Evolutionary conservation across 2,888 invertebrate genomes (phyloP), one percentile per base, ranked within the genome.

Genomic region (Drosophila algonquin): DNA sequence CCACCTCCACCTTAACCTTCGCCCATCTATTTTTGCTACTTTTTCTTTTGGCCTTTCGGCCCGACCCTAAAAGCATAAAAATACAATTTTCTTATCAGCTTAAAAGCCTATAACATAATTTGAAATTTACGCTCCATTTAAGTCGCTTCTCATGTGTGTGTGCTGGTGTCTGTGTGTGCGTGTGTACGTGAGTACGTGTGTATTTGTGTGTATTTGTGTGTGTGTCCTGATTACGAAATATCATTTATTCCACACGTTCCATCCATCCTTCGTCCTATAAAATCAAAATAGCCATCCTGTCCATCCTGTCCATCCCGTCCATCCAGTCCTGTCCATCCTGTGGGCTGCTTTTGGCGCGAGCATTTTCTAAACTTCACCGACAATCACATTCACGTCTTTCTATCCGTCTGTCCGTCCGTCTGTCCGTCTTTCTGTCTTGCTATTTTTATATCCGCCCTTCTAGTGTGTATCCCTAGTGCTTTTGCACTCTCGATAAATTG

Each of bases 101-200:
- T 75, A 81, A 81, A 83, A 76, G 81, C 79, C 77, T 80, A 71
- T 60, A 80, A 75, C 65, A 83, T 83, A 77, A 81, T 83, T 83
- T 83, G 77, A 80, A 79, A 83, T 83, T 81, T 79, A 81, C 77
- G 80, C 81, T 81, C 76, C 79, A 83, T 81, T 83, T 81, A 69
- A 59, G 67, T 24, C 24, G 63, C 12, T 44, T 45, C 14, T 44
- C 45, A 10, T 27, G 47, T 54, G 55, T 27, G 24, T 24, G 24
- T 24, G 24, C 46, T 35, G 12, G 35, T 35, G 12, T 40, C 14
- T 2, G 40, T 40, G 40, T n/a, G 40, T 40, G n/a, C 14, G 40
- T 6, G 21, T 40, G n/a, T 6, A 7, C 14, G 21, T 21, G 6
- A 40, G 35, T 14, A 40, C 40, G 40, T 40, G 40, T 40, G 40